Conservation (phyloP, 2,797 vertebrate genomes). For the Trichosurus vulpecula region DNA sequence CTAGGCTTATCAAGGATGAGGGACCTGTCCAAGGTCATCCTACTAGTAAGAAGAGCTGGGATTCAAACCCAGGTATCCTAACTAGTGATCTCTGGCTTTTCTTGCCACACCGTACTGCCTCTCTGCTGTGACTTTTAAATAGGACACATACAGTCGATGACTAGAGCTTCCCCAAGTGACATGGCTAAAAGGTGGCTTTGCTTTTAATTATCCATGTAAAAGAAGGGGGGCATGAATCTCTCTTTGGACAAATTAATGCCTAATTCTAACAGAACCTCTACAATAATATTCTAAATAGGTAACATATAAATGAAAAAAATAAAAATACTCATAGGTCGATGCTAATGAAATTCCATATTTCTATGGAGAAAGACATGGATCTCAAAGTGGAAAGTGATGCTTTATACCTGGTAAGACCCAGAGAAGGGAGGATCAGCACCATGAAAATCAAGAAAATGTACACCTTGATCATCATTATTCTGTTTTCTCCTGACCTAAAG, state of each 20-base stretch:
- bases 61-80: background rate
- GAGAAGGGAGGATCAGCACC: slow-evolving; percentile 96
- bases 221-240: background rate
- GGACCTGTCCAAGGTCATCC: background rate
- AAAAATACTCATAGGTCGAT: background rate
- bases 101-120: background rate
- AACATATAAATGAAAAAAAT: background rate
- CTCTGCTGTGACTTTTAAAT: background rate
- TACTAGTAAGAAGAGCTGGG: background rate
- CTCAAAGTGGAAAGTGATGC: background rate
- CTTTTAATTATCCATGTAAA: background rate
- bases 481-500: slow-evolving; percentile 94
- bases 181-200: background rate
- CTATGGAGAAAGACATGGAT: slow-evolving; percentile 2
- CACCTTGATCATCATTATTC: slow-evolving; percentile 96
- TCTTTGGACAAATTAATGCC: background rate
- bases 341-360: background rate
- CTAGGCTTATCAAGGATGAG: background rate
- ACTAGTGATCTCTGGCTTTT: background rate
- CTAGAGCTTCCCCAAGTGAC: background rate
- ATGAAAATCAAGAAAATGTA: slow-evolving; percentile 98
- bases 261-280: background rate
- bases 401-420: slow-evolving; percentile 95
- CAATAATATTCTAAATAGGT: background rate
- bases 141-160: background rate